A percentile compares a stretch with the other conserved stretches of the same genome.
phyloP scores from a whole-genome alignment of 2,113 vertebrate species.

The Phylloscopus trochilus region DNA sequence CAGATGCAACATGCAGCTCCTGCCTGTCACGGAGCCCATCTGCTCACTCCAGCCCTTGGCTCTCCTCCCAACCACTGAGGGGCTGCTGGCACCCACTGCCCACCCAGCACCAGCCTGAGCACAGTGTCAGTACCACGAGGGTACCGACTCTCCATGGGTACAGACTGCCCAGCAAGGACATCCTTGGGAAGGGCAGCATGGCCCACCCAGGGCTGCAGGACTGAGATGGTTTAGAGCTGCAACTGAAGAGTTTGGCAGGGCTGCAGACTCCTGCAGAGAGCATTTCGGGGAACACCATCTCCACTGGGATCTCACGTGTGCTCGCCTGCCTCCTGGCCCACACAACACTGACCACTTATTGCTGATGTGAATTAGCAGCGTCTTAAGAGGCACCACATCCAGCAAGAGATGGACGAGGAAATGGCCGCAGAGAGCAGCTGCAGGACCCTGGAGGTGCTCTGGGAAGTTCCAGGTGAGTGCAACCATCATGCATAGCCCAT shows the following conservation, averaged over 20 bases:
- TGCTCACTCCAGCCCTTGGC: not conserved
- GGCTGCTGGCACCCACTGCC: not conserved
- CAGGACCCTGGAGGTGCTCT: not conserved
- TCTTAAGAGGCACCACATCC: not conserved
- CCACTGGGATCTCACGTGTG: not conserved
- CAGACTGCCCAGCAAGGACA: accelerated
- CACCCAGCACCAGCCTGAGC: not conserved
- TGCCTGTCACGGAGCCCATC: accelerated
- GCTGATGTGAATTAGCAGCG: not conserved
- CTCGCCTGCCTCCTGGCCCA: not conserved
- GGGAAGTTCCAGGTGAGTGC: not conserved
- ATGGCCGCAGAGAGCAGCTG: not conserved
- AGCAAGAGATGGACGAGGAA: not conserved
- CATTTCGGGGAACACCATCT: not conserved
- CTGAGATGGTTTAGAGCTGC: not conserved
- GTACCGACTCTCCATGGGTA: accelerated
- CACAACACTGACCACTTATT: not conserved
- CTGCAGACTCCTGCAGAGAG: not conserved
- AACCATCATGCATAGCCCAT: accelerated
- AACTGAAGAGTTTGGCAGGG: not conserved
- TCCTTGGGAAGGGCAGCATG: not conserved
- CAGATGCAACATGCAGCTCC: accelerated
- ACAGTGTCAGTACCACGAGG: accelerated
- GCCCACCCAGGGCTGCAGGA: not conserved
- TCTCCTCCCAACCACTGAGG: not conserved